A percentile compares a stretch with the other conserved stretches of the same genome.
These are phyloP conservation scores for Leptinotarsa haldemani DNA, from an alignment of 2,888 invertebrate genomes.

Conservation along the genomic window DNA sequence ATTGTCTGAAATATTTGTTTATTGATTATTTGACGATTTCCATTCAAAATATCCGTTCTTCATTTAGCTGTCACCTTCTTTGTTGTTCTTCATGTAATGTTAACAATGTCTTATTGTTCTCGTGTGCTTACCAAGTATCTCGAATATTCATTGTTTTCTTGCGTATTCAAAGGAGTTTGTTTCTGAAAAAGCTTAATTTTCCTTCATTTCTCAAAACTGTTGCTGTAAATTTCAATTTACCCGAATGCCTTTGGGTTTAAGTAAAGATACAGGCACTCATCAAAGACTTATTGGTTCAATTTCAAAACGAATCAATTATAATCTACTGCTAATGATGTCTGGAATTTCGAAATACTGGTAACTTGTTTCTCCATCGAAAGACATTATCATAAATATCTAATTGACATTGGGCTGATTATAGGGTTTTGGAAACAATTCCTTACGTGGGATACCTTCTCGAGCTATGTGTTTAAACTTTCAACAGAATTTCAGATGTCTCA, in stretches of 20 bases:
- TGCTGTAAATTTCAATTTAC: neutral
- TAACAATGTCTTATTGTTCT: no score
- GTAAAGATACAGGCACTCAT: neutral
- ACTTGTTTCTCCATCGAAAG: neutral
- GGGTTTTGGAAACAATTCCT: slow-evolving; percentile 9
- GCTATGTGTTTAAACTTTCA: slow-evolving; percentile 26
- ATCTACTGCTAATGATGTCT: neutral
- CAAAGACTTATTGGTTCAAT: neutral
- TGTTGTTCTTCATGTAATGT: no score
- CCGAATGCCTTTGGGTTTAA: neutral
- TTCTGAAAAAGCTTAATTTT: no score
- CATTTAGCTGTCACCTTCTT: no score
- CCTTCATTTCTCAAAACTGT: neutral
- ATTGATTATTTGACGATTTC: no score
- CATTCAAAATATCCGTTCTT: no score
- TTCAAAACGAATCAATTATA: neutral
- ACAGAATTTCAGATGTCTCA: slow-evolving; percentile 29
- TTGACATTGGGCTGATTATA: slow-evolving; percentile 8
- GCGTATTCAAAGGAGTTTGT: no score
- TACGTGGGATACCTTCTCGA: neutral
- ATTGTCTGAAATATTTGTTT: no score
- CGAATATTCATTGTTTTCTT: no score
- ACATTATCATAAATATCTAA: slow-evolving; percentile 4
- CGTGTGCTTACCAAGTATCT: no score
- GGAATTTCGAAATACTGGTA: neutral